A percentile compares a stretch with the other conserved stretches of the same genome.
These are phyloP conservation scores for Gnatocerus cornutus DNA, from an alignment of 2,888 invertebrate genomes.

Conservation along the genomic window DNA sequence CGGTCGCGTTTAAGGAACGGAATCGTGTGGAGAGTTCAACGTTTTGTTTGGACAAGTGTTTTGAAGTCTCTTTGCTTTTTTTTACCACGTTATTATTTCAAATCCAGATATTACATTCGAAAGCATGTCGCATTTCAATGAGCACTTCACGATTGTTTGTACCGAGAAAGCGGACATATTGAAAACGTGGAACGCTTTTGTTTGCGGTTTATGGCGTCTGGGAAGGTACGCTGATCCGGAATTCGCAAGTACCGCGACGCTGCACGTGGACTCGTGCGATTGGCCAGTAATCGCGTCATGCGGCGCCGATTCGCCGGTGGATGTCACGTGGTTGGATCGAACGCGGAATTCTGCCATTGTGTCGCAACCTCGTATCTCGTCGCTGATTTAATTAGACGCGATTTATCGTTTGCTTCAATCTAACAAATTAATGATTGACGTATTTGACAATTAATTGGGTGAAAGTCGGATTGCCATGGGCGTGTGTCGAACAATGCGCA, in stretches of 20 bases:
- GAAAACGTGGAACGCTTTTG: conserved; percentile 4
- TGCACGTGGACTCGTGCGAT: no score
- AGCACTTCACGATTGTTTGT: conserved; percentile 25
- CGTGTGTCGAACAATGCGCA: conserved; percentile 12
- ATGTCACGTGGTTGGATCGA: no score
- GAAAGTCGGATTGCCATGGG: conserved; percentile 34
- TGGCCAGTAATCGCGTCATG: no score
- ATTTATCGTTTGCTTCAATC: conserved; percentile 33
- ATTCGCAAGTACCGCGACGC: background rate
- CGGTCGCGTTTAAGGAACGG: conserved; percentile 16
- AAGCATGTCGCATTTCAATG: conserved; percentile 52
- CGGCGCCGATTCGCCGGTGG: no score
- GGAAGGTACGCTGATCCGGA: background rate
- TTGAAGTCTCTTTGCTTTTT: conserved; percentile 46
- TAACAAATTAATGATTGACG: conserved; percentile 47
- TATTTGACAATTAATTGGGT: conserved; percentile 44
- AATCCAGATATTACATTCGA: conserved; percentile 55
- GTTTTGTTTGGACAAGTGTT: conserved; percentile 52
- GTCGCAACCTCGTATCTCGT: conserved; percentile 8
- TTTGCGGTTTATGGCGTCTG: background rate
- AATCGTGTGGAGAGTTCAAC: conserved; percentile 16
- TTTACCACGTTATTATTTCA: conserved; percentile 48
- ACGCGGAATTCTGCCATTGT: no score
- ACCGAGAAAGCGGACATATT: conserved; percentile 10
- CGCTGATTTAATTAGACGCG: conserved; percentile 41